A percentile compares a stretch with the other conserved stretches of the same genome.
Conservation (phyloP, 2,797 vertebrate genomes). For the Sebastes hubbsi region DNA sequence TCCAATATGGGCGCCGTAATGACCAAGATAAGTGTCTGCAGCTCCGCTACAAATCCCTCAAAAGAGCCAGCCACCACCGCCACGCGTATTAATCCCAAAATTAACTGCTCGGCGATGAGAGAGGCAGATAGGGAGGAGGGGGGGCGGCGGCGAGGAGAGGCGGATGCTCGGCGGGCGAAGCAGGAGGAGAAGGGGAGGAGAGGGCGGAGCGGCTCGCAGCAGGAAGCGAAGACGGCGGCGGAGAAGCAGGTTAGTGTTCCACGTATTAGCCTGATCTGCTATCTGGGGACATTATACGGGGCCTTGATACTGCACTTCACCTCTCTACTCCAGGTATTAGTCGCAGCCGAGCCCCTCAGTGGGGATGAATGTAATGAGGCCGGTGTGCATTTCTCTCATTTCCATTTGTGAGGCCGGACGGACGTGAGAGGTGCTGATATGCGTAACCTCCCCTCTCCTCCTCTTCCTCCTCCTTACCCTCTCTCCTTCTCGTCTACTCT, state of each 20-base stretch:
- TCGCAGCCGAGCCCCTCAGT: constrained; percentile 27
- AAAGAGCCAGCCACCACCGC: constrained; percentile 81
- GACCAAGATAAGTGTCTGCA: constrained; percentile 87
- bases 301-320: constrained; percentile 41
- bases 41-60: constrained; percentile 87
- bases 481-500: too few relatives aligned
- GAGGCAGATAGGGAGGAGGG: constrained; percentile 79
- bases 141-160: constrained; percentile 84
- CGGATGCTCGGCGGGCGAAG: constrained; percentile 77
- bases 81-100: constrained; percentile 84
- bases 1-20: constrained; percentile 87
- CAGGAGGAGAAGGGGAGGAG: constrained; percentile 61
- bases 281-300: constrained; percentile 55
- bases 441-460: constrained; percentile 15
- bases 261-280: constrained; percentile 40
- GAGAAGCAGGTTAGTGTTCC: constrained; percentile 65
- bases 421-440: constrained; percentile 30
- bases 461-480: not conserved
- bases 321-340: constrained; percentile 55
- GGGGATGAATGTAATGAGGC: constrained; percentile 46
- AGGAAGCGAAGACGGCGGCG: constrained; percentile 32
- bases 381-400: constrained; percentile 30
- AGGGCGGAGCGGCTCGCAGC: constrained; percentile 32
- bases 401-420: constrained; percentile 39
- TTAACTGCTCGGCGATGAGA: constrained; percentile 84